phyloP scores from a whole-genome alignment of 2,113 vertebrate genomes.

The Apodemus sylvaticus region DNA sequence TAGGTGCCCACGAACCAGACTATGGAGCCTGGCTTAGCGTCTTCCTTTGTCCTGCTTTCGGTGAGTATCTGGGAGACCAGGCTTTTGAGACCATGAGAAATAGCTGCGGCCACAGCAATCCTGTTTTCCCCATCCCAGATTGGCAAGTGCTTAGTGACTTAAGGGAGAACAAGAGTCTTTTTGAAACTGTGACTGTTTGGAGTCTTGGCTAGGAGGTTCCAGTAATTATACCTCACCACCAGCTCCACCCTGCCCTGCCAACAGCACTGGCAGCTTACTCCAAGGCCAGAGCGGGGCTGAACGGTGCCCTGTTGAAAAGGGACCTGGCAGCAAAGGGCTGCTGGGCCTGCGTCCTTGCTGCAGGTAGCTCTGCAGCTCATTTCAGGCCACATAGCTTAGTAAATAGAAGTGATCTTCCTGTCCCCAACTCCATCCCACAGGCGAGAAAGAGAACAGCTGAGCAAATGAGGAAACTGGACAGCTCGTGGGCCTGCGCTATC shows the following conservation, averaged over 20 bases:
- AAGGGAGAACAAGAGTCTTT: conserved; percentile 10
- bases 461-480: not conserved
- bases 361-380: not conserved
- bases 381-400: not conserved
- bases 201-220: conserved; percentile 57
- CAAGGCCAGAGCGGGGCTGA: not conserved
- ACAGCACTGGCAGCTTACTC: not conserved
- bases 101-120: not conserved
- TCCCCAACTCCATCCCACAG: not conserved
- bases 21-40: not conserved
- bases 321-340: not conserved
- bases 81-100: not conserved
- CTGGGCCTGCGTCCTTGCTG: not conserved
- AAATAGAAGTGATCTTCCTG: not conserved
- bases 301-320: not conserved
- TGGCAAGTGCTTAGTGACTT: conserved; percentile 46
- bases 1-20: not conserved
- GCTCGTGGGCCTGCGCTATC: not conserved
- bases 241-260: not conserved
- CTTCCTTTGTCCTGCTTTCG: not conserved
- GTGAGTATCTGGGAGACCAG: not conserved
- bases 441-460: not conserved
- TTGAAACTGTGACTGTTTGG: conserved; percentile 63
- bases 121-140: conserved; percentile 5
- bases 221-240: conserved; percentile 46